Base-by-base conservation (phyloP, 2,113 vertebrate species). In the Alexandromys fortis region DNA sequence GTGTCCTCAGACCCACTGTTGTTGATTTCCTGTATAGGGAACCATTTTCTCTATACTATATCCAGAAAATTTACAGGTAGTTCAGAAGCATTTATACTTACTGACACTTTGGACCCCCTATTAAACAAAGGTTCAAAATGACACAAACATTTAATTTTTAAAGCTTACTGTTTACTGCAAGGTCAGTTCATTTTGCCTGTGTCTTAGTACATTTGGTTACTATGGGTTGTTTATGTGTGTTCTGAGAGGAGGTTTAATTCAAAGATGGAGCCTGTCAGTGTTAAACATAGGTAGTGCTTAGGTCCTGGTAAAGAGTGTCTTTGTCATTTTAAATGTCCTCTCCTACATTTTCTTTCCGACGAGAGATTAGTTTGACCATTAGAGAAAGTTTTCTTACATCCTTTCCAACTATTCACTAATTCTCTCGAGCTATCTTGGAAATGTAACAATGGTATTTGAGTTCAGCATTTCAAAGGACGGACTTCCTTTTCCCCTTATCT, bases 401-500 rank as follows among this genome's bases (percentile, higher is more conserved):
- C 65, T 92, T 77, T 26, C 47, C n/a, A 42, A 35, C 0, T 78
- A 17, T 3, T 91, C 26, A 24, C 55, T 38, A 63, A 26, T 81
- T 86, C 16, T 49, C 35, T 83, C 19, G 55, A 91, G 14, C 55
- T 72, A 8, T 92, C 78, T 93, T 86, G 24, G 63, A 96, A 91
- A 49, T 61, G 33, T 63, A 90, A 45, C 75, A 91, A 63, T 89
- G 63, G 13, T 87, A n/a, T 70, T 91, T 67, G 33, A 33, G 5
- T 77, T 79, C 73, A 65, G 45, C 79, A 94, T 97, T 91, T 86
- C 9, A 14, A 87, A 94, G 17, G 10, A 61, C 7, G 12, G 24
- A 38, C 9, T 85, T 70, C 73, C 8, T 86, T 93, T 90, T 33
- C 17, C 58, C 58, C 38, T 30, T 63, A 49, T 91, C 52, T 79